Evolutionary conservation across 1,140 invertebrate genomes (phyloP).

Genomic region (Ostrea edulis): DNA sequence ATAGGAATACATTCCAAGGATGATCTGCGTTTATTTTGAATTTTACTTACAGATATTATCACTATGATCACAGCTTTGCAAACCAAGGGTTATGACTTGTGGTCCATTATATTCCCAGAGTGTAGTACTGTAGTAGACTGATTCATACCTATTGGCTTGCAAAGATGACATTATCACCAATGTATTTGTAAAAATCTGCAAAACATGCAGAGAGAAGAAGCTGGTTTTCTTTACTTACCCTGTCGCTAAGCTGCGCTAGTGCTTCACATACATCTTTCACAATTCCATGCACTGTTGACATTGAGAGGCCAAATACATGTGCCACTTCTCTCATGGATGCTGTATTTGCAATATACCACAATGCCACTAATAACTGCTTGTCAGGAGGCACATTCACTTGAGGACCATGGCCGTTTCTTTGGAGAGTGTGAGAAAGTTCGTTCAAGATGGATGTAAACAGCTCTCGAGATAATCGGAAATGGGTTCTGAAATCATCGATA

Average conservation of each 20-base stretch:
- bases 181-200: too few species aligned
- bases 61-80: too few species aligned
- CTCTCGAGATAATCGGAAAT: constrained; percentile 49
- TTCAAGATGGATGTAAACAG: constrained; percentile 32
- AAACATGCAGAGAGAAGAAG: background rate
- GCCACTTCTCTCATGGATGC: constrained; percentile 48
- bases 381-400: constrained; percentile 44
- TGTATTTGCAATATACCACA: constrained; percentile 44
- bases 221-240: constrained; percentile 19
- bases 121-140: too few species aligned
- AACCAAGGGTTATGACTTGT: too few species aligned
- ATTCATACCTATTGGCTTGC: too few species aligned
- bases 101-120: too few species aligned
- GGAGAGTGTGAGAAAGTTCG: constrained; percentile 5
- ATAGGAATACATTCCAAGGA: too few species aligned
- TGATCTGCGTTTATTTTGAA: constrained; percentile 11
- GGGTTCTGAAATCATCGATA: constrained; percentile 47
- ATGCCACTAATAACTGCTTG: constrained; percentile 38
- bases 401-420: constrained; percentile 26
- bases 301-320: constrained; percentile 42
- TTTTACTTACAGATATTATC: background rate
- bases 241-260: constrained; percentile 9
- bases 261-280: constrained; percentile 35
- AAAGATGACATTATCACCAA: too few species aligned
- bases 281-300: constrained; percentile 51